A percentile compares a stretch with the other conserved stretches of the same genome.
Conservation (phyloP, 2,888 invertebrate species). For the Diarsia mendica region DNA sequence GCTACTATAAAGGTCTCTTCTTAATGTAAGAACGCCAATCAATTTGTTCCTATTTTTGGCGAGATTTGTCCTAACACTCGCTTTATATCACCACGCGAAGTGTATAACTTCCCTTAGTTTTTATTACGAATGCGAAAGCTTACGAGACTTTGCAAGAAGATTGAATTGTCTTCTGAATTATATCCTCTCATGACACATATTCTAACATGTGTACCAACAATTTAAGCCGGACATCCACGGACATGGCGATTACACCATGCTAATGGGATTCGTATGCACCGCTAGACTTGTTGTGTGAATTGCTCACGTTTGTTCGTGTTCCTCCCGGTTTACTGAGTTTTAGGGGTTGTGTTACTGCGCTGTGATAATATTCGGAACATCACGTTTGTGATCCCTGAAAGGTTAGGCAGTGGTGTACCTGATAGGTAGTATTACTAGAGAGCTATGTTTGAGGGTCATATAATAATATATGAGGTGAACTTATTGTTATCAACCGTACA, state of each 20-base stretch:
- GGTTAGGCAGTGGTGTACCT: no score
- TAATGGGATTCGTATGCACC: constrained; percentile 79
- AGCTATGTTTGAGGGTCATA: no score
- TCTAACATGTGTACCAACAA: constrained; percentile 24
- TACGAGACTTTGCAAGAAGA: no score
- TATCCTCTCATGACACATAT: constrained; percentile 10
- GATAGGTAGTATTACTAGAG: no score
- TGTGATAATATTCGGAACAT: not conserved
- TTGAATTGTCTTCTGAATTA: not conserved
- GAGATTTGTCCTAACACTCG: not conserved
- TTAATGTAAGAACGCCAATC: not conserved
- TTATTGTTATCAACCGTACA: no score
- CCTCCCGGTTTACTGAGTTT: constrained; percentile 20
- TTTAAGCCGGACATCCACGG: constrained; percentile 52
- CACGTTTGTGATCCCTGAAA: no score
- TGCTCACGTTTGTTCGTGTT: constrained; percentile 40
- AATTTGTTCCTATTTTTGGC: no score
- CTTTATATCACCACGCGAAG: no score
- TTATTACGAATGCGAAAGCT: no score
- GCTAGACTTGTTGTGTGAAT: constrained; percentile 54
- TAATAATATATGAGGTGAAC: no score
- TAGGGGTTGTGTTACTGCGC: not conserved
- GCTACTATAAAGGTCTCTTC: not conserved
- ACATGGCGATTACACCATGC: constrained; percentile 83
- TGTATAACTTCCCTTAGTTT: no score